phyloP scores from a whole-genome alignment of 2,797 vertebrate genomes.

The Diceros bicornis region DNA sequence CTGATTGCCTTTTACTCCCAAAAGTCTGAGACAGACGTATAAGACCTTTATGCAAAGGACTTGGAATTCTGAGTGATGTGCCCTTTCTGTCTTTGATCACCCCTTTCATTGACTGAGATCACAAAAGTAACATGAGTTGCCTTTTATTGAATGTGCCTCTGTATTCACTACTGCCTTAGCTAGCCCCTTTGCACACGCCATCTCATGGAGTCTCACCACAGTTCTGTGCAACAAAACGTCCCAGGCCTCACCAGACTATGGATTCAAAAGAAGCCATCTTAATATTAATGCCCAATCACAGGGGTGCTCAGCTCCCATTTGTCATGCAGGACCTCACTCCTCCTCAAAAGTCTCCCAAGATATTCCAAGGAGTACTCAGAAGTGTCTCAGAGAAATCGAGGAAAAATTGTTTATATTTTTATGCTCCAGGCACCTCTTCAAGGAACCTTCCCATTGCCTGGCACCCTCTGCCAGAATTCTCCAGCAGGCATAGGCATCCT shows the following conservation, averaged over 20 bases:
- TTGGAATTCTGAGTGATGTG: neutral
- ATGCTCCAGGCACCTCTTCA: neutral
- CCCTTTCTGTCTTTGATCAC: constrained; percentile 30
- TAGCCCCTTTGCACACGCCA: neutral
- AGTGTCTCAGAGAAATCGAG: neutral
- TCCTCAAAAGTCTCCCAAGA: neutral
- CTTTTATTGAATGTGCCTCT: constrained; percentile 26
- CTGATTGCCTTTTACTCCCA: neutral
- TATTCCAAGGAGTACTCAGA: neutral
- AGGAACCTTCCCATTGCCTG: neutral
- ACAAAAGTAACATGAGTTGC: constrained; percentile 9
- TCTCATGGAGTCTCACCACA: neutral
- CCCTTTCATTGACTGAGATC: neutral
- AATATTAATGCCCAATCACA: neutral
- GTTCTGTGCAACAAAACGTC: neutral
- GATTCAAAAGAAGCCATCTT: neutral
- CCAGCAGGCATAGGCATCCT: neutral
- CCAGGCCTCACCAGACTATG: neutral
- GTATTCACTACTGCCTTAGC: neutral
- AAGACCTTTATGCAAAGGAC: neutral
- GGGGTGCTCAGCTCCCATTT: neutral
- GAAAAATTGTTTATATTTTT: neutral
- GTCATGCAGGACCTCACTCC: neutral
- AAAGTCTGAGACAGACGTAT: constrained; percentile 32
- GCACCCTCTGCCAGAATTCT: neutral